Percentiles rank a stretch among this genome's conserved stretches.
Conservation (phyloP, 35 echinoderm and acorn worm genomes). For the Apostichopus californicus region DNA sequence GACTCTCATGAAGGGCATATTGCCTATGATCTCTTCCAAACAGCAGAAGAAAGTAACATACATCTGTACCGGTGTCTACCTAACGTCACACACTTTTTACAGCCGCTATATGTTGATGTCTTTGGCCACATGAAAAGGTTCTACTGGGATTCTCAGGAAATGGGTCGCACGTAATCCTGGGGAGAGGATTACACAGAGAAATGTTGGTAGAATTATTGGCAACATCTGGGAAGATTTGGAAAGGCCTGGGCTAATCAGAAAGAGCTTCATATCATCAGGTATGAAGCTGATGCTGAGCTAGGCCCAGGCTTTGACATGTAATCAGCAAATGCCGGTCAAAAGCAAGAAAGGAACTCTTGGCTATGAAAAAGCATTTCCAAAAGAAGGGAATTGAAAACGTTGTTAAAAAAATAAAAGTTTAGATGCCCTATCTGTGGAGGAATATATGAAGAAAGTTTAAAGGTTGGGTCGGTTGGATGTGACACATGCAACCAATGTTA, state of each 20-base stretch:
- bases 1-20: too few relatives aligned
- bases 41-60: too few relatives aligned
- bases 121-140: slow-evolving; percentile 21
- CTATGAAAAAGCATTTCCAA: neutral
- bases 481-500: too few relatives aligned
- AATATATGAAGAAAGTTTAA: slow-evolving; percentile 33
- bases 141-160: slow-evolving; percentile 30
- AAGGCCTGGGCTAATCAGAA: neutral
- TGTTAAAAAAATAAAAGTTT: neutral
- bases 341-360: slow-evolving; percentile 26
- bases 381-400: neutral
- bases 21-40: too few relatives aligned
- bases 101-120: slow-evolving; percentile 22
- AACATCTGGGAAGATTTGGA: slow-evolving; percentile 37
- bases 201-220: slow-evolving; percentile 26
- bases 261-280: neutral
- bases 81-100: slow-evolving; percentile 21
- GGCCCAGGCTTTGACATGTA: neutral
- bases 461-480: slow-evolving; percentile 50
- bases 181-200: neutral
- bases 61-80: slow-evolving; percentile 4
- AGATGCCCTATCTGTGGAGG: slow-evolving; percentile 24
- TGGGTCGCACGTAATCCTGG: slow-evolving; percentile 22
- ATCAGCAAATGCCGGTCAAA: slow-evolving; percentile 6
- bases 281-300: neutral